Percentiles rank a stretch among this genome's conserved stretches.
Conservation (phyloP, 2,888 invertebrate genomes). For the Xestia c-nigrum region DNA sequence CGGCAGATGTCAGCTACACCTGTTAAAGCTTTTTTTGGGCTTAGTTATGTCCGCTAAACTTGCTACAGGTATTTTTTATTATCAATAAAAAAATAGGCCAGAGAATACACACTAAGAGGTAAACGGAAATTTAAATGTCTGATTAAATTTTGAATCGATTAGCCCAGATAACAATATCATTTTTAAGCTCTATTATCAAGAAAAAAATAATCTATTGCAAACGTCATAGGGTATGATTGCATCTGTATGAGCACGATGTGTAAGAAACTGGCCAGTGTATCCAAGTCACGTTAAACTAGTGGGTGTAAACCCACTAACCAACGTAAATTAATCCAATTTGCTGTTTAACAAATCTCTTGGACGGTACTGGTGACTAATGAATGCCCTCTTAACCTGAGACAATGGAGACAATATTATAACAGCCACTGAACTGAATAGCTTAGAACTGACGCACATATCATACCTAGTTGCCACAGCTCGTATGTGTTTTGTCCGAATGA, state of each 20-base stretch:
- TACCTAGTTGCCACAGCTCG: not conserved
- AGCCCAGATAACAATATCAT: not conserved
- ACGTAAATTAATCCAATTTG: constrained; percentile 64
- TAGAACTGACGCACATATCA: constrained; percentile 14
- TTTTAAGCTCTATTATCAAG: constrained; percentile 10
- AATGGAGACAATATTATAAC: constrained; percentile 21
- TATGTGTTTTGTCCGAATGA: not conserved
- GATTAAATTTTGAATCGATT: not conserved
- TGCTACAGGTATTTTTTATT: not conserved
- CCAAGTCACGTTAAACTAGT: constrained; percentile 22
- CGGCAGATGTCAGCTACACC: no score
- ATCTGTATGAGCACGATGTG: not conserved
- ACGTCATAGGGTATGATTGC: not conserved
- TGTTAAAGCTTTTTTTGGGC: not conserved
- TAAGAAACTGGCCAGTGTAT: not conserved
- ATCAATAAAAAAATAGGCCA: not conserved
- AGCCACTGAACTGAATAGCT: constrained; percentile 32
- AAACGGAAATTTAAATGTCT: not conserved
- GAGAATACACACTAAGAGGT: not conserved
- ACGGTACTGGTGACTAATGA: constrained; percentile 55
- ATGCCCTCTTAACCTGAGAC: constrained; percentile 54
- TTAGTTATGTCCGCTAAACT: not conserved
- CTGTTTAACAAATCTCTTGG: constrained; percentile 40
- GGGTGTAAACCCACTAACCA: constrained; percentile 47
- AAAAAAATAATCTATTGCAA: not conserved